These are phyloP conservation scores for Turritopsis rubra DNA, from an alignment of 30 jellyfish, hydroid and myxozoan genomes.

Conservation along the genomic window DNA sequence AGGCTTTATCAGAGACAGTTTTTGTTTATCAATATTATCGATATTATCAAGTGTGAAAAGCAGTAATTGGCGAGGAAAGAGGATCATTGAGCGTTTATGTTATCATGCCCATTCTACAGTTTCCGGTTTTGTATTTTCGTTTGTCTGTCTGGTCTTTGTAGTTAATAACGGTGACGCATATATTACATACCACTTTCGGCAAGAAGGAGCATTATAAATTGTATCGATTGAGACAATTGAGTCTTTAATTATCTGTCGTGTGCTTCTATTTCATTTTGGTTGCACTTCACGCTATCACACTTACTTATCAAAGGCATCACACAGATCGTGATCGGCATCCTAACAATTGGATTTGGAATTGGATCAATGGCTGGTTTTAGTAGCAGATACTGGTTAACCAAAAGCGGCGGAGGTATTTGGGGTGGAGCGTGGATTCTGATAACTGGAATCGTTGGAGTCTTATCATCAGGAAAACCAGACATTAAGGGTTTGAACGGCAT, in stretches of 20 bases:
- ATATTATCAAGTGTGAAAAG: too few species aligned
- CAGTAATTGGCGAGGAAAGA: too few species aligned
- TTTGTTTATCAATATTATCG: too few species aligned
- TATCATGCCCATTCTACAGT: too few species aligned
- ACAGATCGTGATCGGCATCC: neutral
- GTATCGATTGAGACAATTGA: too few species aligned
- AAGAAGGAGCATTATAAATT: too few species aligned
- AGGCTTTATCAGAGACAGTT: too few species aligned
- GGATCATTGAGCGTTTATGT: too few species aligned
- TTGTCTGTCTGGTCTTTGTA: too few species aligned
- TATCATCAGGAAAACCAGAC: neutral
- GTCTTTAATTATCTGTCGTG: too few species aligned
- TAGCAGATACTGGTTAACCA: conserved; percentile 1
- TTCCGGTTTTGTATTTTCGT: too few species aligned
- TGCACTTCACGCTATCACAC: neutral
- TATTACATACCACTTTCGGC: too few species aligned
- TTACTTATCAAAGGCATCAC: neutral
- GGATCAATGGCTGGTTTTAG: neutral
- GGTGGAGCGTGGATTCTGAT: conserved; percentile 24
- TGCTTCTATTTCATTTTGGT: neutral
- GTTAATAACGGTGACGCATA: neutral
- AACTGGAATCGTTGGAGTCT: conserved; percentile 16
- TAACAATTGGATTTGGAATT: conserved; percentile 11
- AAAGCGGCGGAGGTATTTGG: conserved; percentile 28
- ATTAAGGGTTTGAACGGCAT: neutral